These are phyloP conservation scores for Bubalus kerabau DNA, from an alignment of 2,113 vertebrate species.

Conservation along the genomic window DNA sequence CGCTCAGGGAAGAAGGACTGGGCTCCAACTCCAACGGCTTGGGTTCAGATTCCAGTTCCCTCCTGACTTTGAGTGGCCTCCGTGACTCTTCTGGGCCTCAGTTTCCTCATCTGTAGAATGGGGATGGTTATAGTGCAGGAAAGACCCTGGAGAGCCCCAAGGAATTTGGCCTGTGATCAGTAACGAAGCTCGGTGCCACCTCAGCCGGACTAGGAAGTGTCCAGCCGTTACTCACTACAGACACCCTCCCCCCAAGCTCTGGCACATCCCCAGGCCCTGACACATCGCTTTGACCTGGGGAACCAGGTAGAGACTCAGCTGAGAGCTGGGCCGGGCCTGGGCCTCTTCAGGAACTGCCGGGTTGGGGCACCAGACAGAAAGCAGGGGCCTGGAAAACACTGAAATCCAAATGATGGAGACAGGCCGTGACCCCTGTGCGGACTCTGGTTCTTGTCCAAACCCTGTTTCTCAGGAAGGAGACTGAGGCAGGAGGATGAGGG, in stretches of 20 bases:
- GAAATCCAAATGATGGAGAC: background rate
- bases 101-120: background rate
- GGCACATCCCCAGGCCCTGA: background rate
- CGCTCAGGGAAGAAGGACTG: background rate
- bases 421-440: accelerated
- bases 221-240: background rate
- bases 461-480: background rate
- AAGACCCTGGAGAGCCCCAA: background rate
- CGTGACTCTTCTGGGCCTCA: background rate
- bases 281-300: background rate
- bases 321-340: background rate
- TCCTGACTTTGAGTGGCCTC: background rate
- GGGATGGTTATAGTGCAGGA: background rate
- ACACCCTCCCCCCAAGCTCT: background rate
- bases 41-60: background rate
- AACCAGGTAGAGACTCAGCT: background rate
- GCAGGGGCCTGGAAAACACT: background rate
- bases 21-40: background rate
- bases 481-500: background rate
- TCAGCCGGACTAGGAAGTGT: background rate
- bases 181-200: accelerated
- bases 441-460: background rate
- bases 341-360: background rate
- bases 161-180: background rate
- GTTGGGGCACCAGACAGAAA: background rate